These are phyloP conservation scores for Busseola fusca DNA, from an alignment of 2,888 invertebrate genomes.

Conservation along the genomic window DNA sequence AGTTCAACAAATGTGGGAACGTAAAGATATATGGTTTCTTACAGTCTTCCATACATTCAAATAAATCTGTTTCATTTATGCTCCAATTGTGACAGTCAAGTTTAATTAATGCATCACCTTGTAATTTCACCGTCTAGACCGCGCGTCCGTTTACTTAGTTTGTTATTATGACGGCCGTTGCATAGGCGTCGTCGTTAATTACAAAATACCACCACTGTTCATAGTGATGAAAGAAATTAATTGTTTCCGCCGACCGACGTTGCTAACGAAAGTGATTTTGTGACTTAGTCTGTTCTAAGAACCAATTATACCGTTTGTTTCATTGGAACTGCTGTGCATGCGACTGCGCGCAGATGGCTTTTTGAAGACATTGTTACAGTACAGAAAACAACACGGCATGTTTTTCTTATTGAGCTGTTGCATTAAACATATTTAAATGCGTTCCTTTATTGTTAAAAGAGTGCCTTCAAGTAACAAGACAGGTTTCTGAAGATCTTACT, in stretches of 20 bases:
- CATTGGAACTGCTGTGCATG: conserved; percentile 35
- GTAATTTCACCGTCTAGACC: conserved; percentile 80
- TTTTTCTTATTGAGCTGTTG: not conserved
- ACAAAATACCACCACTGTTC: conserved; percentile 72
- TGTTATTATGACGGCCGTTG: conserved; percentile 67
- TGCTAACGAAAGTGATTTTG: conserved; percentile 80
- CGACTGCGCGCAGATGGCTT: conserved; percentile 27
- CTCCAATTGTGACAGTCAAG: conserved; percentile 73
- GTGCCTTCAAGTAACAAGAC: not conserved
- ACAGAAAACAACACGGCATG: not conserved
- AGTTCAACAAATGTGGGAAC: conserved; percentile 19
- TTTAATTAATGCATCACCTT: conserved; percentile 76
- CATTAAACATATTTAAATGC: not conserved
- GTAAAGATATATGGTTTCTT: conserved; percentile 18
- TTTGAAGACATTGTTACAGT: conserved; percentile 30
- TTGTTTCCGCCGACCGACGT: conserved; percentile 75
- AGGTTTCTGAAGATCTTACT: conserved; percentile 10
- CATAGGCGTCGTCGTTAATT: conserved; percentile 66
- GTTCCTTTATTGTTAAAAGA: not conserved
- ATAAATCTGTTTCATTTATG: conserved; percentile 68
- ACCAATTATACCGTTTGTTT: conserved; percentile 52
- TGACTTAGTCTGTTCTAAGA: conserved; percentile 68
- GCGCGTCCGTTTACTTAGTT: conserved; percentile 67
- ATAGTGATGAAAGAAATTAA: conserved; percentile 76
- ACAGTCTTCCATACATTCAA: conserved; percentile 40